Evolutionary conservation across 2,888 invertebrate species (phyloP), one percentile per base, ranked within the genome.

Genomic region (Leistus spinibarbis): DNA sequence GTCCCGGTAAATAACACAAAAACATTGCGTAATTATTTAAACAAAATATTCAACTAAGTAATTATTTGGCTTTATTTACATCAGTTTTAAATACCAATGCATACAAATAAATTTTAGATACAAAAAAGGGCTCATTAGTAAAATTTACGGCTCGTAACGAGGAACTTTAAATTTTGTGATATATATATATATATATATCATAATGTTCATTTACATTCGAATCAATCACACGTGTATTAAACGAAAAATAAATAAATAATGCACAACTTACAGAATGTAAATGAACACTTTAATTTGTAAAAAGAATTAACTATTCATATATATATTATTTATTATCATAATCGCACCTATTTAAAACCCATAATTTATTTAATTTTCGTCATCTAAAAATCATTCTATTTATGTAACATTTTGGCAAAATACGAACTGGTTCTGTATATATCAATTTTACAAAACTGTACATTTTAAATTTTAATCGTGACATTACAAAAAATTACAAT

Each of bases 51-150:
- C 7, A 62, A 24, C 60, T 27, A 19, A 22, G 63, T 63, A 64
- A 71, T 71, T 71, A 71, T 64, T 54, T 72, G 56, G 65, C 56
- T 72, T 72, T 72, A 72, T 72, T 72, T 72, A 72, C 72, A 72
- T 72, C 64, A 72, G 65, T 19, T 60, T 60, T 60, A 60, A 72
- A 72, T 24, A 24, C 7, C 24, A 3, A 24, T 24, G 7, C 24
- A 7, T 3, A 24, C 24, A 40, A 40, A 13, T 63, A 54, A 71
- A 71, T 54, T 72, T 64, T 71, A 56, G 27, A 54, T 65, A 64
- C 64, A 71, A n/a, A n/a, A n/a, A n/a, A n/a, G n/a, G n/a, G n/a
- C n/a, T n/a, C n/a, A n/a, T n/a, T n/a, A n/a, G n/a, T n/a, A n/a
- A n/a, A n/a, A n/a, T n/a, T 64, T 54, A 64, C 71, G 63, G 40